Evolutionary conservation across 2,113 vertebrate genomes (phyloP).

Genomic region (Engraulis encrasicolus): DNA sequence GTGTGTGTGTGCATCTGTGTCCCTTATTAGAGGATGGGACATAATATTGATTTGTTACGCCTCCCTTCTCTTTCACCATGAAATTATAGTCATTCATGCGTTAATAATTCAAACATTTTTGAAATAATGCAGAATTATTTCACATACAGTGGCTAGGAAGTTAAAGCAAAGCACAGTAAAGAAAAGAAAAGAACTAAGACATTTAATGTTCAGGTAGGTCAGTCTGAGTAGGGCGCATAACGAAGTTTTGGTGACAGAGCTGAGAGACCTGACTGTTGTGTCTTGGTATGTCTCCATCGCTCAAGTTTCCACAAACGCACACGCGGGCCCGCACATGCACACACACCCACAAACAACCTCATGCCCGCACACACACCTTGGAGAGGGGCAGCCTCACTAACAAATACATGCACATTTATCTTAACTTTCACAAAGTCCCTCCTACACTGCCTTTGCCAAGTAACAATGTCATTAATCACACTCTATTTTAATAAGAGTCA

Average conservation of each 20-base stretch:
- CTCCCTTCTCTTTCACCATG: not conserved
- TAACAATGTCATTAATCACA: conserved; percentile 58
- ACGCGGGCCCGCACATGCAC: too few relatives aligned
- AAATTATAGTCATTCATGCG: not conserved
- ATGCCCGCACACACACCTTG: too few relatives aligned
- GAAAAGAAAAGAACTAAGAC: too few relatives aligned
- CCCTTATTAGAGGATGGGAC: not conserved
- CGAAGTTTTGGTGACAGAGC: not conserved
- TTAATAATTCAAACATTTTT: not conserved
- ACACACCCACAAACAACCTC: too few relatives aligned
- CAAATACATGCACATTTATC: too few relatives aligned
- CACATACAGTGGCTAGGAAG: not conserved
- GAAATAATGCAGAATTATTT: not conserved
- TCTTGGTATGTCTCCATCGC: not conserved
- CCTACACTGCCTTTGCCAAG: conserved; percentile 20
- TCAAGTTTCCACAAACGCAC: too few relatives aligned
- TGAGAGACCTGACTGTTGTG: conserved; percentile 21
- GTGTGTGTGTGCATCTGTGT: not conserved
- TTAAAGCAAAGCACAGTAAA: not conserved
- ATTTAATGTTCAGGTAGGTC: too few relatives aligned
- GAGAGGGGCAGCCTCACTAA: not conserved
- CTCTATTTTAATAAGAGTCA: conserved; percentile 56
- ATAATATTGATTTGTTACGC: not conserved
- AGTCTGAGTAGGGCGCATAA: too few relatives aligned
- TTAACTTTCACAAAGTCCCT: not conserved